These are phyloP conservation scores for Tridacna gigas DNA, from an alignment of 2,888 invertebrate species.

Conservation along the genomic window DNA sequence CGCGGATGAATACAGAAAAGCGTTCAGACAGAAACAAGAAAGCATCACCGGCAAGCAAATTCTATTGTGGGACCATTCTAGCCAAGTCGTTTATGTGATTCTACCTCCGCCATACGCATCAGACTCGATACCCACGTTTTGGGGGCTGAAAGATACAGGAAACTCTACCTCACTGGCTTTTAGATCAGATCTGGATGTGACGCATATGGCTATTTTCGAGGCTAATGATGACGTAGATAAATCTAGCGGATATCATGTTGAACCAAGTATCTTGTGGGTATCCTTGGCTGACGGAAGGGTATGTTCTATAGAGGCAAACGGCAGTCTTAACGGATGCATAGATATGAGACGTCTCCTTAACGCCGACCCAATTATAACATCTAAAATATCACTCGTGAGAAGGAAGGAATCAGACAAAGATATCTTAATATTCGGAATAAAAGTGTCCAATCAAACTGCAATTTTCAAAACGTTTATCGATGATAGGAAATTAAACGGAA, in stretches of 20 bases:
- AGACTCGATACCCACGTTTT: constrained; percentile 27
- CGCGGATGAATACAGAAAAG: background rate
- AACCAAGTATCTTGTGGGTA: constrained; percentile 13
- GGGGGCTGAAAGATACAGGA: constrained; percentile 35
- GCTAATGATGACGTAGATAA: constrained; percentile 8
- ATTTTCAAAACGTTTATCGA: background rate
- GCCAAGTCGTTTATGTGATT: constrained; percentile 27
- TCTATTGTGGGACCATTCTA: constrained; percentile 38
- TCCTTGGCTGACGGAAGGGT: background rate
- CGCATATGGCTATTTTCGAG: constrained; percentile 47
- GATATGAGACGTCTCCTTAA: constrained; percentile 9
- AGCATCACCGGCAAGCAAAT: constrained; percentile 13
- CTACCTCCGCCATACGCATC: constrained; percentile 33
- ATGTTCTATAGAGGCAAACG: constrained; percentile 4
- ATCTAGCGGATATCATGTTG: background rate
- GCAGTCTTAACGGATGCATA: constrained; percentile 11
- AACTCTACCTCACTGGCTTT: constrained; percentile 26
- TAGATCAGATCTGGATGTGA: constrained; percentile 12
- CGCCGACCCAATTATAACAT: constrained; percentile 36
- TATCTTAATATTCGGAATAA: constrained; percentile 57
- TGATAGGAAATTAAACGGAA: too few species aligned
- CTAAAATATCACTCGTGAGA: constrained; percentile 56
- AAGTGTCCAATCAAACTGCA: background rate
- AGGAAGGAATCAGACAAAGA: constrained; percentile 41
- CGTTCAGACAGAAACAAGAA: constrained; percentile 5